These are phyloP conservation scores for Crocallis elinguaria DNA, from an alignment of 2,888 invertebrate species.

Conservation along the genomic window DNA sequence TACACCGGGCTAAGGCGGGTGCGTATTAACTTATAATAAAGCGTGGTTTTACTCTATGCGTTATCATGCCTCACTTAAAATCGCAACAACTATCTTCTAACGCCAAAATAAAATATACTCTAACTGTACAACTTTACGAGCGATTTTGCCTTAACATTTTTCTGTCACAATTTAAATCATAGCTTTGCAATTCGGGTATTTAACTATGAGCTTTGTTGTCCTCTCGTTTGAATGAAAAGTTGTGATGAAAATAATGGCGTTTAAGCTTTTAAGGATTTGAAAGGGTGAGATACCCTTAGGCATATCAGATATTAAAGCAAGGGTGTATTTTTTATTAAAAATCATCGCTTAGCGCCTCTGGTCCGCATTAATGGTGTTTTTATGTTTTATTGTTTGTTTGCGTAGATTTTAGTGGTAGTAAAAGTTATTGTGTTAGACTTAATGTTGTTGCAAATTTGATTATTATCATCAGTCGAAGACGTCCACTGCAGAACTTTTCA, in stretches of 20 bases:
- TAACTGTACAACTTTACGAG: neutral
- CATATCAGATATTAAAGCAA: slow-evolving; percentile 69
- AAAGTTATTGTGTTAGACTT: neutral
- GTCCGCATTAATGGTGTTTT: slow-evolving; percentile 51
- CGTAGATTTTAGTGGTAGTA: slow-evolving; percentile 35
- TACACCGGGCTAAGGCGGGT: slow-evolving; percentile 61
- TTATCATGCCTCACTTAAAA: slow-evolving; percentile 39
- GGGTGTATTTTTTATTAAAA: slow-evolving; percentile 78
- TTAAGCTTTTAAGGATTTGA: slow-evolving; percentile 28
- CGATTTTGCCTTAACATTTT: neutral
- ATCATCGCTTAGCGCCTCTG: slow-evolving; percentile 68
- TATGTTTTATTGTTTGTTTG: slow-evolving; percentile 59
- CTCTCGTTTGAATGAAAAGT: neutral
- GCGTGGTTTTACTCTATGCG: slow-evolving; percentile 63
- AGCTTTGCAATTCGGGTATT: neutral
- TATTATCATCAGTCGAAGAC: too few species aligned
- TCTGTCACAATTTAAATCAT: neutral
- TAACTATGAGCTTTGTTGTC: neutral
- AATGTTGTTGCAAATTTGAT: neutral
- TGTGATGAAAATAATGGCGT: neutral
- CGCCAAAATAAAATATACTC: neutral
- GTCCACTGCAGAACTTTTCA: too few species aligned
- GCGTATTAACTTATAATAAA: slow-evolving; percentile 82
- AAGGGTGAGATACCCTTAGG: slow-evolving; percentile 51
- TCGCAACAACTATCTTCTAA: slow-evolving; percentile 39